Evolutionary conservation across 1,140 invertebrate genomes (phyloP).

Genomic region (Asobara japonica): DNA sequence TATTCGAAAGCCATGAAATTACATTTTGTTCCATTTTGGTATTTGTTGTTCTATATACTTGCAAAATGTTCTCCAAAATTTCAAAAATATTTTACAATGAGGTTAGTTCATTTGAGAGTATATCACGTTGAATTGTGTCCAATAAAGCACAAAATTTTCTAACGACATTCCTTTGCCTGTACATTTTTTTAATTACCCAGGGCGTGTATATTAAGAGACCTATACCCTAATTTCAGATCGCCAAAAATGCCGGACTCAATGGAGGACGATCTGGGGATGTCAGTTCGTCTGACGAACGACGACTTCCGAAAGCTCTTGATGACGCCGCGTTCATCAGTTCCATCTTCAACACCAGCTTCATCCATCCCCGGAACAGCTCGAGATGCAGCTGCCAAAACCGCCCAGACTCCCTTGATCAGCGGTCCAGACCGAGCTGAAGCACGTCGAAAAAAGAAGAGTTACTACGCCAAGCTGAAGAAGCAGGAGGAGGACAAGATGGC

Average conservation of each 20-base stretch:
- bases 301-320: constrained; percentile 96
- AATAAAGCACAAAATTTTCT: too few relatives aligned
- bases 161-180: too few relatives aligned
- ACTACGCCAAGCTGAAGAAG: constrained; percentile 94
- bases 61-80: too few relatives aligned
- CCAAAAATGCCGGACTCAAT: constrained; percentile 63
- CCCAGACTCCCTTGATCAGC: constrained; percentile 59
- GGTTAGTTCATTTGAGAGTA: too few relatives aligned
- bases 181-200: too few relatives aligned
- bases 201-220: too few relatives aligned
- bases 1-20: too few relatives aligned
- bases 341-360: constrained; percentile 64
- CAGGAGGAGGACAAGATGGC: constrained; percentile 96
- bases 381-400: constrained; percentile 71
- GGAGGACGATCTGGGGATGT: constrained; percentile 68
- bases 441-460: constrained; percentile 86
- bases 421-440: constrained; percentile 75
- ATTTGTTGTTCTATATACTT: too few relatives aligned
- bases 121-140: too few relatives aligned
- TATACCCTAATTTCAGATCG: background rate
- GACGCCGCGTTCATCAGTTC: constrained; percentile 84
- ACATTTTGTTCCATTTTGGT: too few relatives aligned
- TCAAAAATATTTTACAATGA: too few relatives aligned
- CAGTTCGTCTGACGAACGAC: constrained; percentile 89
- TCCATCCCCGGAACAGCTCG: constrained; percentile 66